Conservation (phyloP, 2,113 vertebrate genomes). For the Actinemys pallida region DNA sequence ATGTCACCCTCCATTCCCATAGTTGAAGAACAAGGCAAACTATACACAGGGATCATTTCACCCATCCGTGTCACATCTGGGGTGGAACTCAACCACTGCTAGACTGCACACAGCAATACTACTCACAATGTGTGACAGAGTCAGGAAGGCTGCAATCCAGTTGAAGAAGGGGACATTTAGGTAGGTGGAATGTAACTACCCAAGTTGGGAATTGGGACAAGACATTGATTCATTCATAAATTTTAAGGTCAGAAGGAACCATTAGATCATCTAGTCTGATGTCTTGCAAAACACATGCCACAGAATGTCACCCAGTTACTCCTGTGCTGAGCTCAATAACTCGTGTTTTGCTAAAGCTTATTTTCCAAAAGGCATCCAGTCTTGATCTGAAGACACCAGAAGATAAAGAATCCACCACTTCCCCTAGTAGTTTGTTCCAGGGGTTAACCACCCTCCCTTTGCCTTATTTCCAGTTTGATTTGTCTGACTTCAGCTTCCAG, state of each 20-base stretch:
- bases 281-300: not conserved
- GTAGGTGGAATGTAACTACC: not conserved
- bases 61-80: not conserved
- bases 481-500: not conserved
- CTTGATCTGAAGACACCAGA: not conserved
- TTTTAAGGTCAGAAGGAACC: not conserved
- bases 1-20: not conserved
- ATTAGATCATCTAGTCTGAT: not conserved
- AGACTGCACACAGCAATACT: not conserved
- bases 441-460: not conserved
- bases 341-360: not conserved
- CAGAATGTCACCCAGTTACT: not conserved
- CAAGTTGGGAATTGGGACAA: not conserved
- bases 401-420: not conserved
- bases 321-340: not conserved
- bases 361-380: not conserved
- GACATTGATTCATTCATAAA: not conserved
- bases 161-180: not conserved
- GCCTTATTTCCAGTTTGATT: not conserved
- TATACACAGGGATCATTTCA: not conserved
- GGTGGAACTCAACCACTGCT: not conserved
- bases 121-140: not conserved
- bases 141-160: not conserved
- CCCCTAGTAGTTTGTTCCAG: not conserved
- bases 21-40: accelerated